Evolutionary conservation across 1,140 invertebrate species (phyloP).

Genomic region (Coptotermes formosanus): DNA sequence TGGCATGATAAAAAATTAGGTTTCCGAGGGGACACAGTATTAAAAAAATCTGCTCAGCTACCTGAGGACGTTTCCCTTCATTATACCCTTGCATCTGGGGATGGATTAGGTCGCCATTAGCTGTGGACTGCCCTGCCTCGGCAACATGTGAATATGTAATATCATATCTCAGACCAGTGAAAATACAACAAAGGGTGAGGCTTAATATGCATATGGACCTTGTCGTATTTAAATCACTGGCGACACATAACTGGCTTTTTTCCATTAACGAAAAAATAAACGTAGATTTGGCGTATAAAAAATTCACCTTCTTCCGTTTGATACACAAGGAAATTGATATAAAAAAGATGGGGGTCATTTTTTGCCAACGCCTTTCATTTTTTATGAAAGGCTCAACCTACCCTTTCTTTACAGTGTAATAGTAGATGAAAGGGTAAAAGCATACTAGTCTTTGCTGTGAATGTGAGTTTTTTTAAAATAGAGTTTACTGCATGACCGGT

Average conservation of each 20-base stretch:
- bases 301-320: background rate
- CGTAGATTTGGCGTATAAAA: background rate
- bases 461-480: background rate
- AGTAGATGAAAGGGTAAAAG: background rate
- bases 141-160: background rate
- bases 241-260: background rate
- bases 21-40: background rate
- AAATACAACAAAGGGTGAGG: background rate
- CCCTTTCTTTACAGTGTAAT: background rate
- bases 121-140: background rate
- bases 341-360: background rate
- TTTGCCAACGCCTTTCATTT: background rate
- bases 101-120: conserved; percentile 8
- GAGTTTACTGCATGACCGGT: background rate
- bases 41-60: background rate
- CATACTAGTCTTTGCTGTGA: background rate
- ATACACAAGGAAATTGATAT: background rate
- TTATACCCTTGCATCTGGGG: background rate
- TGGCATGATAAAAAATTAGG: background rate
- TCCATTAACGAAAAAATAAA: background rate
- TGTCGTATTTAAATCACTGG: background rate
- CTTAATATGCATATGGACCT: background rate
- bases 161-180: background rate
- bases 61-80: background rate
- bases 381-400: background rate